Percentiles rank a stretch among this genome's conserved stretches.
Conservation (phyloP, 1,140 invertebrate species). For the Drosophila nasuta region DNA sequence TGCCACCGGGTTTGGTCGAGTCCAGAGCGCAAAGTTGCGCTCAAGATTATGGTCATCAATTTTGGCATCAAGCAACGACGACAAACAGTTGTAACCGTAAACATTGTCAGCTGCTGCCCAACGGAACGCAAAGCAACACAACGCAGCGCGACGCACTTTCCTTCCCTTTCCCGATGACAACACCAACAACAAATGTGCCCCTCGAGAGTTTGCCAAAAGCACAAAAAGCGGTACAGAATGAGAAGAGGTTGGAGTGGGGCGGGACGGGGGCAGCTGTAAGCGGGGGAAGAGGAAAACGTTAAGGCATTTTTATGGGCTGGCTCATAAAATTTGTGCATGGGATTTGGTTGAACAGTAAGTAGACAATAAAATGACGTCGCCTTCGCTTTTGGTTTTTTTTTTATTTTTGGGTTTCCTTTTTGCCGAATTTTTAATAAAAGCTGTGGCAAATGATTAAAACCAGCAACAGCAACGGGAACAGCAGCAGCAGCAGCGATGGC, state of each 20-base stretch:
- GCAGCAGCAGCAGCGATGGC: slow-evolving; percentile 27
- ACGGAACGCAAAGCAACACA: neutral
- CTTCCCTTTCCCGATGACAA: neutral
- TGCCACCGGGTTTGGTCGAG: slow-evolving; percentile 29
- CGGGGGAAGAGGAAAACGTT: slow-evolving; percentile 51
- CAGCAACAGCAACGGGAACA: slow-evolving; percentile 40
- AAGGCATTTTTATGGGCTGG: slow-evolving; percentile 80
- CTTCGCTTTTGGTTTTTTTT: slow-evolving; percentile 37
- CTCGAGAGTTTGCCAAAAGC: slow-evolving; percentile 65
- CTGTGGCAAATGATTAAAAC: slow-evolving; percentile 76
- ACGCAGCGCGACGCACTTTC: slow-evolving; percentile 12
- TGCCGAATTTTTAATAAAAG: slow-evolving; percentile 75
- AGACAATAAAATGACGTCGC: slow-evolving; percentile 80
- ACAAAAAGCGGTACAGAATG: slow-evolving; percentile 4
- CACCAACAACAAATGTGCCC: slow-evolving; percentile 77
- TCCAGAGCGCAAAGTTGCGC: slow-evolving; percentile 50
- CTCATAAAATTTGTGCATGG: slow-evolving; percentile 82
- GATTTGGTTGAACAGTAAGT: slow-evolving; percentile 76
- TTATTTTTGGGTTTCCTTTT: slow-evolving; percentile 6
- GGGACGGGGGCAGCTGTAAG: too few species aligned
- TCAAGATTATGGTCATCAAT: slow-evolving; percentile 84
- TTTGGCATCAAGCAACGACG: slow-evolving; percentile 75
- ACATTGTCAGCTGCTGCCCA: slow-evolving; percentile 64
- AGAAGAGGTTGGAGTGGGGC: neutral
- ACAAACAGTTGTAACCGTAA: slow-evolving; percentile 77